Percentiles rank a stretch among this genome's conserved stretches.
Evolutionary conservation across 1,140 invertebrate species (phyloP).

Genomic region (Eriosoma lanigerum): DNA sequence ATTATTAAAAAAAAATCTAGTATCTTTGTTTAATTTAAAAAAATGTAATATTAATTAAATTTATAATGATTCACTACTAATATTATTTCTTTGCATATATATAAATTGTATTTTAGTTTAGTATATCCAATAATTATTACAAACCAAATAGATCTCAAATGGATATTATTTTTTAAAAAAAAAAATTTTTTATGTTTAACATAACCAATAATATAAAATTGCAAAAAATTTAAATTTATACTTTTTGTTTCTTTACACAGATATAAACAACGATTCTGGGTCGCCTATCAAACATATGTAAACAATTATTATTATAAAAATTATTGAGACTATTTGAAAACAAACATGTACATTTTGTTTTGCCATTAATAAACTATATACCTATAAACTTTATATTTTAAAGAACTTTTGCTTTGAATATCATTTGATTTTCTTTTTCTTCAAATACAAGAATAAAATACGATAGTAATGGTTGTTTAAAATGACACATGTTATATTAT

Average conservation of each 20-base stretch:
- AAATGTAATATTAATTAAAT: neutral
- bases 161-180: too few relatives aligned
- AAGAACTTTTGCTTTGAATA: slow-evolving; percentile 12
- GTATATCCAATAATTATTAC: neutral
- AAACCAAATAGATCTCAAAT: slow-evolving; percentile 12
- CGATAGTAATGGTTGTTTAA: neutral
- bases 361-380: slow-evolving; percentile 45
- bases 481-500: neutral
- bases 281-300: slow-evolving; percentile 49
- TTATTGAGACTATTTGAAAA: slow-evolving; percentile 18
- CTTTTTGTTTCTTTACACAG: slow-evolving; percentile 30
- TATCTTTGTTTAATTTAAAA: neutral
- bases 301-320: slow-evolving; percentile 32
- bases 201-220: slow-evolving; percentile 2
- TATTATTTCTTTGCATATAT: neutral
- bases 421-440: slow-evolving; percentile 30
- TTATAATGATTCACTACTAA: neutral
- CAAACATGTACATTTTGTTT: slow-evolving; percentile 46
- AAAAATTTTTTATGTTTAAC: too few relatives aligned
- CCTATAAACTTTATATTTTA: slow-evolving; percentile 31
- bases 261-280: slow-evolving; percentile 49
- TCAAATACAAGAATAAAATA: slow-evolving; percentile 25
- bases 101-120: neutral
- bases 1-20: neutral
- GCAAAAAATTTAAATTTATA: neutral